Evolutionary conservation across 2,888 invertebrate species (phyloP), one percentile per base, ranked within the genome.

Genomic region (Lasioglossum figueresi): DNA sequence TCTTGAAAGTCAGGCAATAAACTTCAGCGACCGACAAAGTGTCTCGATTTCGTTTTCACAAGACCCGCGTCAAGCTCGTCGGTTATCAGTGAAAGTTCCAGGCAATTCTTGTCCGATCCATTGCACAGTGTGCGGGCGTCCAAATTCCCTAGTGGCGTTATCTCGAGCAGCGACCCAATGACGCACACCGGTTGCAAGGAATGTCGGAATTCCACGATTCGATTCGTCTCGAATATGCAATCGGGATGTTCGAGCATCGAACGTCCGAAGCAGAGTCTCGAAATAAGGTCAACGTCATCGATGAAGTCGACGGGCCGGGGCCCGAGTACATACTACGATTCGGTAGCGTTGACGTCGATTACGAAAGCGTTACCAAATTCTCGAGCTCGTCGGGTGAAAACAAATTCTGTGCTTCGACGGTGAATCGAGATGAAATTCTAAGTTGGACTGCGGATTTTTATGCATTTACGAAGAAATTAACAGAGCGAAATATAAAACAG

Each of bases 281-380:
- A 68, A 82, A 88, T 83, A 85, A 85, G 79, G 71, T 85, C 80
- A 82, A 79, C 80, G 82, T 75, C 76, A 75, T 68, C 80, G 68
- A 43, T 45, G 37, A 31, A 52, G 66, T 23, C 37, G 48, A 63
- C 31, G 63, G 1, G 27, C 66, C 73, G 56, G 79, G 43, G 63
- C 34, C 45, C 40, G 56, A 45, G 63, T 31, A 27, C 63, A 19
- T 52, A 37, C 83, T 19, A 73, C 27, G 27, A 23, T 59, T 71
- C 52, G 31, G 45, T 48, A 23, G 48, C 75, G 70, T 56, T 63
- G 66, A 68, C 45, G 48, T 70, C 37, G 16, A 52, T 80, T 37
- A n/a, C 27, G 43, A 52, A 52, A 63, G 23, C 31, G 34, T 37
- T 73, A 72, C 72, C 63, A 37, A 66, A 63, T 34, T 70, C 16